Evolutionary conservation across 2,113 vertebrate species (phyloP).

Genomic region (Archilochus colubris): DNA sequence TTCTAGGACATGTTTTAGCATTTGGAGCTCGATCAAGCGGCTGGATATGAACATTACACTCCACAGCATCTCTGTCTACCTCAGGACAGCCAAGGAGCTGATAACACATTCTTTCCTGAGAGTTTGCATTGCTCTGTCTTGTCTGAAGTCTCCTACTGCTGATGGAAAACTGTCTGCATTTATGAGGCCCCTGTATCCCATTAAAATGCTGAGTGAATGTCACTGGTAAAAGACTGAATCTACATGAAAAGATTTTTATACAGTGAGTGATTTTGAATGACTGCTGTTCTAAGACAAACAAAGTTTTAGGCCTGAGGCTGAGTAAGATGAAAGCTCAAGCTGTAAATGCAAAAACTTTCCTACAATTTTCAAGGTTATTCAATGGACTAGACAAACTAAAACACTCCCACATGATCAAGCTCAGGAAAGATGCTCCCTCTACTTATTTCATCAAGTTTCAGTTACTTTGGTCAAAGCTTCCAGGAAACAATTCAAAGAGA

Average conservation of each 20-base stretch:
- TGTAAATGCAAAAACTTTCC: constrained; percentile 9
- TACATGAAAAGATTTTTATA: constrained; percentile 29
- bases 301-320: constrained; percentile 2
- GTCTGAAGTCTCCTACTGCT: not conserved
- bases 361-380: constrained; percentile 36
- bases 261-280: constrained; percentile 45
- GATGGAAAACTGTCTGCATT: not conserved
- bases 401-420: not conserved
- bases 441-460: not conserved
- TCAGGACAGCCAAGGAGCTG: constrained; percentile 3
- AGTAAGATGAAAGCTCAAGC: constrained; percentile 27
- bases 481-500: not conserved
- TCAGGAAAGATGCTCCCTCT: not conserved
- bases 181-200: not conserved
- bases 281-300: constrained; percentile 40
- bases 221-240: not conserved
- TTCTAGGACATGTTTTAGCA: constrained; percentile 48
- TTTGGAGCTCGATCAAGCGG: constrained; percentile 38
- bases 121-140: constrained; percentile 12
- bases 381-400: constrained; percentile 3
- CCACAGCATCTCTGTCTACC: not conserved
- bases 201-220: constrained; percentile 32
- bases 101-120: not conserved
- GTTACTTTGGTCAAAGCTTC: constrained; percentile 2
- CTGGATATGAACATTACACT: constrained; percentile 31